phyloP scores from a whole-genome alignment of 1,140 invertebrate species.

The Ooceraea biroi region DNA sequence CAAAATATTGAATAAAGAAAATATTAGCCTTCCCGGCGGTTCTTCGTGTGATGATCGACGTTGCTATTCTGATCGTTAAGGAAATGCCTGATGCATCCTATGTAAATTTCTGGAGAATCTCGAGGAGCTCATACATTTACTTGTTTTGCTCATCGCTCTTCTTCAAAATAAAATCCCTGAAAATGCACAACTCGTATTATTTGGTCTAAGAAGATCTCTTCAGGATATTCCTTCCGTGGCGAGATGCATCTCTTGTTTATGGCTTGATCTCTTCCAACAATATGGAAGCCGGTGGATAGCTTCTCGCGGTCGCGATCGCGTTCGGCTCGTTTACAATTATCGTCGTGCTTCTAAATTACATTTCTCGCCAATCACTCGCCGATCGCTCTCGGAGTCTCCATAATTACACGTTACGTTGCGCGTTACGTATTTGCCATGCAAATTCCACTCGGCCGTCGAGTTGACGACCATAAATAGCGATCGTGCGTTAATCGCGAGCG shows the following conservation, averaged over 20 bases:
- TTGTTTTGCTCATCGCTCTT: not conserved
- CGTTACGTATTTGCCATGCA: not conserved
- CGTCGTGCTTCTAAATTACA: constrained; percentile 46
- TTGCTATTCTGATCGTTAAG: not conserved
- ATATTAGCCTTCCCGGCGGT: too few species aligned
- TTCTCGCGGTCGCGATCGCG: not conserved
- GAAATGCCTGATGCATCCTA: not conserved
- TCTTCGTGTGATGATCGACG: too few species aligned
- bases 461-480: constrained; percentile 27
- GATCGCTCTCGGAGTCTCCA: not conserved
- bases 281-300: too few species aligned
- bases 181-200: not conserved
- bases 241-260: too few species aligned
- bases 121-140: not conserved
- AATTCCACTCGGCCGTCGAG: constrained; percentile 9
- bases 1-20: too few species aligned
- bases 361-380: constrained; percentile 41
- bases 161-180: not conserved
- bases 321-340: constrained; percentile 28
- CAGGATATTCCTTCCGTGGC: not conserved
- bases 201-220: not conserved
- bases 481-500: constrained; percentile 12
- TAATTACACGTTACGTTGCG: constrained; percentile 28
- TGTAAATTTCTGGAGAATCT: not conserved
- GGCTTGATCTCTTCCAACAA: too few species aligned